Percentiles rank a stretch among this genome's conserved stretches.
These are phyloP conservation scores for Bombus huntii DNA, from an alignment of 1,140 invertebrate genomes.

Conservation along the genomic window DNA sequence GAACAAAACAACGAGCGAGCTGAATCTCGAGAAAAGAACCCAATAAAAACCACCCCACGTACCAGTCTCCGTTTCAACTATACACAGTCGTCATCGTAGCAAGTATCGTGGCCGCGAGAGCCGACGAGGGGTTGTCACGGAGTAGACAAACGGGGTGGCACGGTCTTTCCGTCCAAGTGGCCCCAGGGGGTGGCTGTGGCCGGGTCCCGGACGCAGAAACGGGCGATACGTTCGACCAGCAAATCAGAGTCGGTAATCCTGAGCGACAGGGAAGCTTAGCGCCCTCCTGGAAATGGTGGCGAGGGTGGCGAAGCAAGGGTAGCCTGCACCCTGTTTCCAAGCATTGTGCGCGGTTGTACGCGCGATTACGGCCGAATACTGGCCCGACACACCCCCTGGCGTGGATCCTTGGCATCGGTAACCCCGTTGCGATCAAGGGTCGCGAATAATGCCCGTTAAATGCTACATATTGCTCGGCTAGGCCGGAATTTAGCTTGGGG, in stretches of 20 bases:
- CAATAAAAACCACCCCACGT: not conserved
- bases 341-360: constrained; percentile 55
- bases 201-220: constrained; percentile 52
- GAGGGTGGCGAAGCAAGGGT: constrained; percentile 36
- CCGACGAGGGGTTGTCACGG: not conserved
- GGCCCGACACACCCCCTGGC: constrained; percentile 9
- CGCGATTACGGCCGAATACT: constrained; percentile 29
- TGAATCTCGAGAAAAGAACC: not conserved
- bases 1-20: constrained; percentile 1
- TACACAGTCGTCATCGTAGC: not conserved
- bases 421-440: constrained; percentile 59
- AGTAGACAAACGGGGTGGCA: not conserved
- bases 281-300: constrained; percentile 62
- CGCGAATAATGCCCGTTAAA: constrained; percentile 72
- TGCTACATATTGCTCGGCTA: constrained; percentile 74
- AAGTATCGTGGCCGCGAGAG: not conserved
- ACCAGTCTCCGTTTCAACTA: not conserved
- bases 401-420: constrained; percentile 54
- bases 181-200: constrained; percentile 39
- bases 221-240: constrained; percentile 61
- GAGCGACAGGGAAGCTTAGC: constrained; percentile 75
- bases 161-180: constrained; percentile 32
- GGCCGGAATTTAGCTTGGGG: constrained; percentile 66
- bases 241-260: constrained; percentile 73
- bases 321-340: not conserved